Base-by-base conservation (phyloP, 1,140 invertebrate species). In the Ruditapes philippinarum region DNA sequence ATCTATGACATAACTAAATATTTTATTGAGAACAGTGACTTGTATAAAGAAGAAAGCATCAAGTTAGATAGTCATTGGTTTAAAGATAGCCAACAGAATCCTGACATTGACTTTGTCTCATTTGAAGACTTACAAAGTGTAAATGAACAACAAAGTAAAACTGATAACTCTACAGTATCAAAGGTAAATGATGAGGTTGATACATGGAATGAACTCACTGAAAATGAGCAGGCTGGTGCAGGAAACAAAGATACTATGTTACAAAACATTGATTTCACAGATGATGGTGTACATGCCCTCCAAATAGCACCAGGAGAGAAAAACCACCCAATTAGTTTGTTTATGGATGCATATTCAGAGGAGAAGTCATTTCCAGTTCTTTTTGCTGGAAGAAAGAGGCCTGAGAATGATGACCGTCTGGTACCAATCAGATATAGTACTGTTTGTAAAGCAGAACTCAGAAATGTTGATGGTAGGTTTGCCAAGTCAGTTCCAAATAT, bases 281-380 rank as follows among this genome's bases (percentile, higher is more conserved):
- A 86, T 74, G 87, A 88, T 89, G 90, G 87, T 28, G 51, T 33
- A 31, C 81, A 89, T 86, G 82, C 87, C 14, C n/a, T 91, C 14
- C 38, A 82, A 74, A 82, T 91, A 54, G 90, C 88, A 42, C 90
- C 91, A 22, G 90, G 90, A 31, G 83, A 92, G 73, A 65, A 78
- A 0, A 78, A 79, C 14, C 45, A 74, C 45, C 91, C 90, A 14
- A n/a, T 91, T 2, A 86, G 90, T 62, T 25, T 91, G 11, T 91
- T 87, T 36, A 42, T 68, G 11, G 90, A 91, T 54, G n/a, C 17
- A 70, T 57, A 89, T 89, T 49, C 88, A 38, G 91, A 92, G 68
- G 90, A 91, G 73, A 74, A 88, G 36, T 76, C 90, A 51, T 92
- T 92, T 73, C 88, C 80, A 22, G 45, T 84, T 4, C 40, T 92